These are phyloP conservation scores for Rhagonycha lutea DNA, from an alignment of 2,888 invertebrate species.

Conservation along the genomic window DNA sequence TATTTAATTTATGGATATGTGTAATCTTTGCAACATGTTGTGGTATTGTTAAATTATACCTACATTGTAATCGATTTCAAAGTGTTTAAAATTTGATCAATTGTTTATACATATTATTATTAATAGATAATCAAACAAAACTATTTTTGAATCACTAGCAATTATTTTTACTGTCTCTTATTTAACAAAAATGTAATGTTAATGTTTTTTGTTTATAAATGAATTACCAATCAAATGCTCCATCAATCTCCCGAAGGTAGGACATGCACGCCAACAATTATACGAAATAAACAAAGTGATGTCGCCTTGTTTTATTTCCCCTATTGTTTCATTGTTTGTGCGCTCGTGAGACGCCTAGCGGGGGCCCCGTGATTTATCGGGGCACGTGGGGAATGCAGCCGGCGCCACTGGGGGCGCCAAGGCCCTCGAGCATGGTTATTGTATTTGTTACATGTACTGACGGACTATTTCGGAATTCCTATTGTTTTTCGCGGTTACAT, in stretches of 20 bases:
- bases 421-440: slow-evolving; percentile 42
- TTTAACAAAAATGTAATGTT: not conserved
- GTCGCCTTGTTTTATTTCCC: slow-evolving; percentile 56
- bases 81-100: not conserved
- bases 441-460: slow-evolving; percentile 47
- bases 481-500: slow-evolving; percentile 51
- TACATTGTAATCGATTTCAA: not conserved
- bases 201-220: slow-evolving; percentile 19
- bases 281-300: slow-evolving; percentile 55
- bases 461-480: slow-evolving; percentile 53
- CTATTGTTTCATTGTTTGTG: slow-evolving; percentile 57
- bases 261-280: slow-evolving; percentile 52
- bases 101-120: not conserved
- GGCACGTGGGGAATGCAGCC: slow-evolving; percentile 56
- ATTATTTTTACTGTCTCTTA: not conserved
- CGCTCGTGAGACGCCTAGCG: slow-evolving; percentile 54
- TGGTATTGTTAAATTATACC: not conserved
- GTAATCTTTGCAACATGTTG: not conserved
- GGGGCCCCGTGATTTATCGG: slow-evolving; percentile 57
- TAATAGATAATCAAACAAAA: not conserved
- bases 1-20: slow-evolving; percentile 2
- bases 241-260: slow-evolving; percentile 38
- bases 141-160: not conserved
- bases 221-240: slow-evolving; percentile 26
- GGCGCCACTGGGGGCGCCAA: slow-evolving; percentile 57